A percentile compares a stretch with the other conserved stretches of the same genome.
phyloP scores from a whole-genome alignment of 2,888 invertebrate genomes.

The Hofmannophila pseudospretella region DNA sequence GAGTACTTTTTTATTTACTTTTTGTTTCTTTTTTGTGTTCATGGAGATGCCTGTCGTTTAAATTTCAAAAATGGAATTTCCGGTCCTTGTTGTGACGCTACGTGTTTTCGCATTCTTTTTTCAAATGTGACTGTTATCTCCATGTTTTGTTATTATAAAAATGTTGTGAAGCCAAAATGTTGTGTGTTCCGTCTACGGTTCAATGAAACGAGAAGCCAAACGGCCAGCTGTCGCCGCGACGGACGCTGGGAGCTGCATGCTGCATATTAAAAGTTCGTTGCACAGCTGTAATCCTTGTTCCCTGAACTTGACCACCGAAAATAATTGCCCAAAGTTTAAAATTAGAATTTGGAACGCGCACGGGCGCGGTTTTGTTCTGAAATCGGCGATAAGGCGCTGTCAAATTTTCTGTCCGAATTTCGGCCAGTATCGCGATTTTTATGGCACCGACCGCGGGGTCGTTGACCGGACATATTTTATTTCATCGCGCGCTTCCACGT shows the following conservation, averaged over 20 bases:
- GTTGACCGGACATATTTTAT: slow-evolving; percentile 78
- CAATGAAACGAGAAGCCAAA: slow-evolving; percentile 27
- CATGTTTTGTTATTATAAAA: slow-evolving; percentile 12
- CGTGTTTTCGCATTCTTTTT: background rate
- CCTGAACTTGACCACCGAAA: slow-evolving; percentile 3
- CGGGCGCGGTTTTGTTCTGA: slow-evolving; percentile 10
- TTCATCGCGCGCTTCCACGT: slow-evolving; percentile 77
- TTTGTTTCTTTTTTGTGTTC: slow-evolving; percentile 8
- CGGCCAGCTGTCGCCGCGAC: slow-evolving; percentile 45
- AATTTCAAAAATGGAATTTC: slow-evolving; percentile 16
- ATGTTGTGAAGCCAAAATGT: slow-evolving; percentile 13
- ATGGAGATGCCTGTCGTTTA: slow-evolving; percentile 16
- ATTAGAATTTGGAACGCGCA: slow-evolving; percentile 10
- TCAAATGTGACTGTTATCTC: slow-evolving; percentile 13
- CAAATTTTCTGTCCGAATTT: slow-evolving; percentile 63
- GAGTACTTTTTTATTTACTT: slow-evolving; percentile 31
- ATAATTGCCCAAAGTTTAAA: slow-evolving; percentile 6
- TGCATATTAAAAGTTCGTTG: slow-evolving; percentile 54
- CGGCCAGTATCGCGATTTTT: slow-evolving; percentile 75
- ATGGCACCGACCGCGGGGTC: slow-evolving; percentile 73
- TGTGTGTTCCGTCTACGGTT: slow-evolving; percentile 12
- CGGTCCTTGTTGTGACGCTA: slow-evolving; percentile 4
- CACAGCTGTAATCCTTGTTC: slow-evolving; percentile 46
- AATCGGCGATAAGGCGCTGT: slow-evolving; percentile 23
- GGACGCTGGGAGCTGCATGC: slow-evolving; percentile 31